Evolutionary conservation across 2,113 vertebrate species (phyloP).

Genomic region (Ceuthmochares aereus): DNA sequence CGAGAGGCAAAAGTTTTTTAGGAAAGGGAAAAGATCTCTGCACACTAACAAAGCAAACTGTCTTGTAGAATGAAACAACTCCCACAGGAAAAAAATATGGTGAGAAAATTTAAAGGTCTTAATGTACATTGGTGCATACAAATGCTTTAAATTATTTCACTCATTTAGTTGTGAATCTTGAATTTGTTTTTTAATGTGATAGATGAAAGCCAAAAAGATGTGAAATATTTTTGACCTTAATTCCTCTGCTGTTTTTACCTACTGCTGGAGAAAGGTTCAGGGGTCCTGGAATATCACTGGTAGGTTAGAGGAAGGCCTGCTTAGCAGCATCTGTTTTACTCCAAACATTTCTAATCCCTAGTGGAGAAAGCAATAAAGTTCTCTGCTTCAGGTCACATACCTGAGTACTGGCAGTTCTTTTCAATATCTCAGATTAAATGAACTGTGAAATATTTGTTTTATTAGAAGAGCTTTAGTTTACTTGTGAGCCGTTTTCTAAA

Average conservation of each 20-base stretch:
- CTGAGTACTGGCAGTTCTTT: conserved; percentile 77
- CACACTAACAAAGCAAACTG: background rate
- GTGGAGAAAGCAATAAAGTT: conserved; percentile 66
- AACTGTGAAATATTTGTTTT: conserved; percentile 83
- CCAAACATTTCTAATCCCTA: conserved; percentile 48
- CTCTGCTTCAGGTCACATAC: conserved; percentile 75
- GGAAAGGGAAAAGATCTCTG: rapidly evolving
- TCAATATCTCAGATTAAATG: conserved; percentile 81
- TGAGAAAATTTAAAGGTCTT: background rate
- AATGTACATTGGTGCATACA: background rate
- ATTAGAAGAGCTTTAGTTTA: conserved; percentile 76
- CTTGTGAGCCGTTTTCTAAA: conserved; percentile 72
- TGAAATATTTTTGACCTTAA: background rate
- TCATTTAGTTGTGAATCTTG: background rate
- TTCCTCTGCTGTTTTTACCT: background rate
- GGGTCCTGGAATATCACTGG: background rate
- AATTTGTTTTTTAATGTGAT: background rate
- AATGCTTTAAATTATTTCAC: background rate
- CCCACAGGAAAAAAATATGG: background rate
- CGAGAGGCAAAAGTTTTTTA: background rate
- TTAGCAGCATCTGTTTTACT: conserved; percentile 61
- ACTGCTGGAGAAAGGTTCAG: background rate
- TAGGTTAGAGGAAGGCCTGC: conserved; percentile 40
- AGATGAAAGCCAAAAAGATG: background rate
- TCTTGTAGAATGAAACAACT: background rate